These are phyloP conservation scores for Podotricha telesiphe DNA, from an alignment of 2,888 invertebrate species.

Conservation along the genomic window DNA sequence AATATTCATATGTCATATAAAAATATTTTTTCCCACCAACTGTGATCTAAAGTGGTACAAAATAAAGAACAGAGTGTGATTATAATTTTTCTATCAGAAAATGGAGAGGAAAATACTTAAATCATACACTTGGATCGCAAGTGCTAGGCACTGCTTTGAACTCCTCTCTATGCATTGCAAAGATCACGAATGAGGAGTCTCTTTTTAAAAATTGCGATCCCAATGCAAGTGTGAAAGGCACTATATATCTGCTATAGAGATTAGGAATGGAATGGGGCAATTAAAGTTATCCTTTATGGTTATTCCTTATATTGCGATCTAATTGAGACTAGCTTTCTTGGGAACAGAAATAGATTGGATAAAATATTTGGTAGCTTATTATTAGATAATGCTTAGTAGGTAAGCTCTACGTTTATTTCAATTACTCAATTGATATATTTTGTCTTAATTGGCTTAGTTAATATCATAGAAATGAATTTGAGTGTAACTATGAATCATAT, in stretches of 20 bases:
- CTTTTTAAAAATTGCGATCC: not conserved
- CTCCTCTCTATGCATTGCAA: no score
- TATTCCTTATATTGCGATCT: conserved; percentile 29
- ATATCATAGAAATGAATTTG: not conserved
- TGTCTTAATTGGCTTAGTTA: not conserved
- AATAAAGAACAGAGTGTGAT: no score
- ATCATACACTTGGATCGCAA: no score
- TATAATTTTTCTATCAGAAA: no score
- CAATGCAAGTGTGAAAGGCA: conserved; percentile 16
- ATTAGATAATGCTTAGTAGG: not conserved
- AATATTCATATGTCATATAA: no score
- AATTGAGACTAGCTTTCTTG: conserved; percentile 24
- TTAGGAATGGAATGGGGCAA: conserved; percentile 33
- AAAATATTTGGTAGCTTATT: conserved; percentile 22
- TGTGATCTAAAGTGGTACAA: no score
- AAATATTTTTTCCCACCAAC: no score
- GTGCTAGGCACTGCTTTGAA: no score
- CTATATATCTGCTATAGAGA: conserved; percentile 37
- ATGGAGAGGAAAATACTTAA: no score
- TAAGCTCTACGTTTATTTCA: conserved; percentile 11
- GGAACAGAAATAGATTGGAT: conserved; percentile 17
- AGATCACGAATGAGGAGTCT: no score
- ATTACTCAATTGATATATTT: conserved; percentile 17
- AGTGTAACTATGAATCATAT: not conserved
- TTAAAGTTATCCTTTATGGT: conserved; percentile 44